Base-by-base conservation (phyloP, 30 jellyfish, hydroid and myxozoan species). In the Catostylus mosaicus region DNA sequence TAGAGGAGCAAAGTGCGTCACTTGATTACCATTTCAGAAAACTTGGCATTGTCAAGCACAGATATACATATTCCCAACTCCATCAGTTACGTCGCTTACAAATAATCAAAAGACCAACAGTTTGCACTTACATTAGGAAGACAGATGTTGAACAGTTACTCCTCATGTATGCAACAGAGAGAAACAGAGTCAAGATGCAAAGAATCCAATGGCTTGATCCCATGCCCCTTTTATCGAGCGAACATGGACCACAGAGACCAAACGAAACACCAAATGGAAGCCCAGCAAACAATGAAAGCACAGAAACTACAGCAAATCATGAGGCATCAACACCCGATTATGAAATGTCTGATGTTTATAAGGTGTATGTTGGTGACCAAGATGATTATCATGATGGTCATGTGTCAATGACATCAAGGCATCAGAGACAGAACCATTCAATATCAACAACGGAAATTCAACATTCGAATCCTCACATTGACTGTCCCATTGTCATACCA, bases 1-100 rank as follows among this genome's bases (percentile, higher is more conserved):
- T 94, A 3, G 99, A 94, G 51, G 99, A 94, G 84, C 99, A 94
- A 75, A 94, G 99, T 67, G 99, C 99, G 1, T 94, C 99, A 22
- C 89, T 94, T 1, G 99, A 94, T 64, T 94, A 94, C 70, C 99
- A 94, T 73, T 94, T 94, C 63, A 61, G 99, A 56, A 94, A 94
- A 77, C 87, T 94, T 20, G 99, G 99, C 52, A 94, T 94, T 37
- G 87, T 68, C 63, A 94, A 94, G 68, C 94, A 82, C 40, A 67
- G 99, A 61, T 94, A 88, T 57, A 94, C 99, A 23, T 94, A 94
- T 82, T 88, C 99, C 1, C 99, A 94, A 75, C 90, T 94, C 43
- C 99, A 94, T 76, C 99, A 94, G 80, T 86, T 94, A 36, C 89
- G 99, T 5, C 89, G 99, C 20, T 51, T 94, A 68, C 94, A 94